phyloP scores from a whole-genome alignment of 2,888 invertebrate genomes.

The Cartodere bifasciata region DNA sequence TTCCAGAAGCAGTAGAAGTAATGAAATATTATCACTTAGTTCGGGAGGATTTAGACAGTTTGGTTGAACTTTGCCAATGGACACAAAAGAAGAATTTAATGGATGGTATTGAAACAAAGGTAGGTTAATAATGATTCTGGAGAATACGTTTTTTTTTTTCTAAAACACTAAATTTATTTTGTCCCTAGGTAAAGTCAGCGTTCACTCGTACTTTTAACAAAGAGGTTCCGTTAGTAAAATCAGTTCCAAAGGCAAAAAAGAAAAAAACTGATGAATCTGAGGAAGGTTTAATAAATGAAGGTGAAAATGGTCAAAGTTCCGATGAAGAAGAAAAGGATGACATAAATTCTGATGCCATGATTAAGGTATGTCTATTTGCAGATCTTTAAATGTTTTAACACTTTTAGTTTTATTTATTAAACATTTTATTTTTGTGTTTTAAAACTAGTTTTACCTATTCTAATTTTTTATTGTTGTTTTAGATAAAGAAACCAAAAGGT shows the following conservation, averaged over 20 bases:
- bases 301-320: slow-evolving; percentile 32
- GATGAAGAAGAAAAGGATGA: slow-evolving; percentile 39
- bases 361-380: too few relatives aligned
- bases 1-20: slow-evolving; percentile 54
- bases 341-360: slow-evolving; percentile 60
- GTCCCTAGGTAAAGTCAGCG: slow-evolving; percentile 79
- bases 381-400: too few relatives aligned
- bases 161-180: slow-evolving; percentile 6
- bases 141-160: too few relatives aligned
- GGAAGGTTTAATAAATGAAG: slow-evolving; percentile 24
- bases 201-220: slow-evolving; percentile 92
- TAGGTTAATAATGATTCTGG: background rate
- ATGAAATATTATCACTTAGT: slow-evolving; percentile 77
- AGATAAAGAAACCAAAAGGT: too few relatives aligned
- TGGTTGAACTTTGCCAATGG: slow-evolving; percentile 80
- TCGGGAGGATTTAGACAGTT: slow-evolving; percentile 82
- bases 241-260: slow-evolving; percentile 54
- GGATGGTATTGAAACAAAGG: slow-evolving; percentile 60
- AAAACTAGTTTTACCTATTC: too few relatives aligned
- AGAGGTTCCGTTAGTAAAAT: slow-evolving; percentile 62
- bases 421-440: too few relatives aligned
- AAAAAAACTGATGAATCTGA: slow-evolving; percentile 35
- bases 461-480: too few relatives aligned
- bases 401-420: too few relatives aligned
- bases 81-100: slow-evolving; percentile 65